Base-by-base conservation (phyloP, 2,888 invertebrate genomes). In the Chelonus formosanus region DNA sequence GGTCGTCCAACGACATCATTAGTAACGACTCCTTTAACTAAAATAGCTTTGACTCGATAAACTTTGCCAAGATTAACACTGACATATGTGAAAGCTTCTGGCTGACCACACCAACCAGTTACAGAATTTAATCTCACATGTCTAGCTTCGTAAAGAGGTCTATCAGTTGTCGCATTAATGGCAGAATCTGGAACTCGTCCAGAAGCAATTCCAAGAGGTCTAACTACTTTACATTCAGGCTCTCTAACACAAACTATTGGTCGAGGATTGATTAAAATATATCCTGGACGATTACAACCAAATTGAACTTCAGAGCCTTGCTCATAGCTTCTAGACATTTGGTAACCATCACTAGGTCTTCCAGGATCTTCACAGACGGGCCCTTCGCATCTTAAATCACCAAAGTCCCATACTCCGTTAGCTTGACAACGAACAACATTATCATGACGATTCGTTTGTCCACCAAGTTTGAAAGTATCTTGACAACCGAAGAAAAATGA, bases 301-400 rank as follows among this genome's bases (percentile, higher is more conserved):
- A 97, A 98, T 63, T 91, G 88, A 2, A 97, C 95, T 85, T 96
- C 94, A 0, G 97, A 95, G 20, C 96, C 91, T 86, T 95, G 93
- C 80, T 94, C 94, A 75, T 93, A 94, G 76, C 93, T 93, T 78
- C 91, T 88, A 0, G 97, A 89, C 47, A 93, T 85, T 86, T 97
- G 97, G 71, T 89, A 88, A 32, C 97, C 97, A 85, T 97, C 97
- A 68, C 94, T 92, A 0, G 97, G 97, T 77, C 95, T 89, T 1
- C 97, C 96, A 0, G 97, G 97, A 84, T 98, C 97, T 83, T 95
- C 94, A 82, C 97, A 97, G 2, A 97, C 97, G 3, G 97, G 97
- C 31, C 97, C 98, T 86, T 97, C 97, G 80, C 98, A 98, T 62
- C 95, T 87, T 58, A 98, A 87, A 80, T 96, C 96, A 36, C 98